Evolutionary conservation across 2,113 vertebrate genomes (phyloP).

Genomic region (Cyprinodon tularosa): DNA sequence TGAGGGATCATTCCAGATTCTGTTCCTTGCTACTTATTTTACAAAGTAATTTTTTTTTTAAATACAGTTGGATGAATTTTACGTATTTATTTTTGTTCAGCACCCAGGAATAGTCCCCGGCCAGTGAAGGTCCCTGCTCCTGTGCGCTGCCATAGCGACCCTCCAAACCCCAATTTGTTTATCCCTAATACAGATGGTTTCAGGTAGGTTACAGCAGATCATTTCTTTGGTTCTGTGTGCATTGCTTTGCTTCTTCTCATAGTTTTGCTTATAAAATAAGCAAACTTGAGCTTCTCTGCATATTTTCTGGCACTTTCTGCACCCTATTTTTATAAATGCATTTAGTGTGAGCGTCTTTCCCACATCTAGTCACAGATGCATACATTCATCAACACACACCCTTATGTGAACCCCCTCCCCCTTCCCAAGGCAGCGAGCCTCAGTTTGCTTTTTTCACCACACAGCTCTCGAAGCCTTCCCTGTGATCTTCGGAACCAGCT

Average conservation of each 20-base stretch:
- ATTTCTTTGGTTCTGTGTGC: slow-evolving; percentile 19
- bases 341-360: slow-evolving; percentile 7
- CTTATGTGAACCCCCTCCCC: slow-evolving; percentile 23
- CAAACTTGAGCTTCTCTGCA: slow-evolving; percentile 10
- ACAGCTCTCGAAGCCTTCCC: slow-evolving; percentile 92
- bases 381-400: slow-evolving; percentile 35
- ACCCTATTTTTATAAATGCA: background rate
- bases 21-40: too few species aligned
- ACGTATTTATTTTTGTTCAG: slow-evolving; percentile 66
- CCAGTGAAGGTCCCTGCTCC: slow-evolving; percentile 90
- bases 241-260: slow-evolving; percentile 48
- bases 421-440: slow-evolving; percentile 70
- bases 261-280: slow-evolving; percentile 22
- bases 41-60: too few species aligned
- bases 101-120: slow-evolving; percentile 92
- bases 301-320: slow-evolving; percentile 4
- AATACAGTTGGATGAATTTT: too few species aligned
- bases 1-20: too few species aligned
- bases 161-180: slow-evolving; percentile 94
- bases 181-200: slow-evolving; percentile 92
- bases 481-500: slow-evolving; percentile 90
- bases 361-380: slow-evolving; percentile 32
- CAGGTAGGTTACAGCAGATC: slow-evolving; percentile 82
- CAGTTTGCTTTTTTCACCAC: slow-evolving; percentile 84
- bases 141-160: slow-evolving; percentile 93